Evolutionary conservation across 2,797 vertebrate genomes (phyloP).

Genomic region (Cryptoblepharus egeriae): DNA sequence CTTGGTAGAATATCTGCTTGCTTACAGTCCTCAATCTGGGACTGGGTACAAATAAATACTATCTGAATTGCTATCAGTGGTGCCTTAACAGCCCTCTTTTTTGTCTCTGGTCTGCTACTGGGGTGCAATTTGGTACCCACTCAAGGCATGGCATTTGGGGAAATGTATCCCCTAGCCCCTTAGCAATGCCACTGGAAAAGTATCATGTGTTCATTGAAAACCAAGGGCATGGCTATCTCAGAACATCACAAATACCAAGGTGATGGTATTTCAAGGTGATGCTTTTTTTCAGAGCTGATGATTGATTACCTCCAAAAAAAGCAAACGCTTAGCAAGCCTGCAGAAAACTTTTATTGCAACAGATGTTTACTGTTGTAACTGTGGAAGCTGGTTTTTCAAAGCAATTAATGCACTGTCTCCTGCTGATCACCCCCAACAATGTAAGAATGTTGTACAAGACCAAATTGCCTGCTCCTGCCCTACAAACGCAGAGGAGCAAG

Average conservation of each 20-base stretch:
- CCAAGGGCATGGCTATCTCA: conserved; percentile 48
- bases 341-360: conserved; percentile 39
- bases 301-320: conserved; percentile 46
- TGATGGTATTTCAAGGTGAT: no score
- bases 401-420: not conserved
- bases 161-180: no score
- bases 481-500: conserved; percentile 60
- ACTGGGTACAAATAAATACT: no score
- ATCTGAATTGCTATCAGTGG: no score
- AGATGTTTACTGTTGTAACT: conserved; percentile 48
- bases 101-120: no score
- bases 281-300: no score
- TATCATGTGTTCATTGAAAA: not conserved
- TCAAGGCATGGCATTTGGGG: no score
- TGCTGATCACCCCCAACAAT: conserved; percentile 16
- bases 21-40: no score
- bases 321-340: conserved; percentile 30
- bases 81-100: no score
- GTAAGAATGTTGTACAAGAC: conserved; percentile 39
- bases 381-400: conserved; percentile 38
- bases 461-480: conserved; percentile 59
- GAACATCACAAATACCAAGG: conserved; percentile 35
- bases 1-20: no score
- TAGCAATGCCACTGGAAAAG: conserved; percentile 30
- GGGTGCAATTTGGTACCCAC: no score